Base-by-base conservation (phyloP, 1,140 invertebrate species). In the Eriosoma lanigerum region DNA sequence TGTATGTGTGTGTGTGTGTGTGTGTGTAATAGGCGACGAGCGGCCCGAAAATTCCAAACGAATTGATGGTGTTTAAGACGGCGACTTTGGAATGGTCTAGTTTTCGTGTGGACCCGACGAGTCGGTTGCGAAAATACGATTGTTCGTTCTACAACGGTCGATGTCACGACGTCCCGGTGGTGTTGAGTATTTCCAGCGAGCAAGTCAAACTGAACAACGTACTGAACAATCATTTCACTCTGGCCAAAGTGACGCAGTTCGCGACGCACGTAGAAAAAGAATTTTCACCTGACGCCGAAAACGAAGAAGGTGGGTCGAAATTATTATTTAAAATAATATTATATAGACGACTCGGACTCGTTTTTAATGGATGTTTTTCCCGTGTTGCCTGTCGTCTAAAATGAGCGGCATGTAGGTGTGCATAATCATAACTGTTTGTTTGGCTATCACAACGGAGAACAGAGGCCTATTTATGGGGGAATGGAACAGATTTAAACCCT, bases 211-310 rank as follows among this genome's bases (percentile, higher is more conserved):
- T 78, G 17, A 78, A 60, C 52, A 78, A 62, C 9, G 24, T 78
- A 8, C 87, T 88, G 75, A 87, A 88, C 32, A 87, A 87, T 60
- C 87, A 87, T 10, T 88, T 91, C 83, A 90, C 88, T 83, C 86
- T 94, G 66, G 89, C 89, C 81, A 91, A 93, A 8, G 88, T 94
- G 46, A 91, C 91, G 10, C 92, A 93, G 85, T 94, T 94, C 85
- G 91, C 90, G 83, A 92, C 94, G 84, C 84, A 91, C 81, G 89
- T 93, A 38, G 91, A 92, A 17, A 86, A 89, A 26, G 89, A 91
- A 82, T 90, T 91, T 83, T 84, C 85, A 6, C 86, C 87, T 3
- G 86, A 86, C 80, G 84, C 86, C 19, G 85, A 85, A 46, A 84
- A 82, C 21, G 86, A 87, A 10, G 86, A 88, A 2, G 87, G 87